phyloP scores from a whole-genome alignment of 2,797 vertebrate species.

The Cyprinodon diabolis region DNA sequence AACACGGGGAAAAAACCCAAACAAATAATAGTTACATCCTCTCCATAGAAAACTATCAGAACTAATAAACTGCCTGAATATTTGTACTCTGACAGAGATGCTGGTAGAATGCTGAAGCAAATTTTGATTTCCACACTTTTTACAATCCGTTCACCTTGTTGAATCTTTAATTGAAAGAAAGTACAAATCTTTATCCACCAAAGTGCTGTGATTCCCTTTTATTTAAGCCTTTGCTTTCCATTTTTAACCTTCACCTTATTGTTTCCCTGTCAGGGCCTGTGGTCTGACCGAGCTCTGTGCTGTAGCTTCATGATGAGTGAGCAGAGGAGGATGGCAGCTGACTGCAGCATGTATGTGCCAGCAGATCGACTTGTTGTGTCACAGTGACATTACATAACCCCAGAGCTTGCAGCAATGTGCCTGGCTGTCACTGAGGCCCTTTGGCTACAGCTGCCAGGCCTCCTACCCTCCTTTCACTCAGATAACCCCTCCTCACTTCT shows the following conservation, averaged over 20 bases:
- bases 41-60: background rate
- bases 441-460: conserved; percentile 48
- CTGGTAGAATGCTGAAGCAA: background rate
- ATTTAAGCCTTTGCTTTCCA: background rate
- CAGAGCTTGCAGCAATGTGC: conserved; percentile 46
- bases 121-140: background rate
- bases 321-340: conserved; percentile 31
- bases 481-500: conserved; percentile 24
- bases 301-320: conserved; percentile 26
- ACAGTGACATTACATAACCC: conserved; percentile 68
- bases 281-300: conserved; percentile 28
- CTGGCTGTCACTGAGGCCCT: conserved; percentile 41
- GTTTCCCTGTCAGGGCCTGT: background rate
- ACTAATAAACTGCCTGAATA: background rate
- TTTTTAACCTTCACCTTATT: conserved; percentile 12
- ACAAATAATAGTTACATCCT: background rate
- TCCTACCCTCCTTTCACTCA: conserved; percentile 31
- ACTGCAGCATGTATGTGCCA: conserved; percentile 44
- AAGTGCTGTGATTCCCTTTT: background rate
- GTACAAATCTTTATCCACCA: background rate
- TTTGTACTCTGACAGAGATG: too few species aligned
- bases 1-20: too few species aligned
- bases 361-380: conserved; percentile 47
- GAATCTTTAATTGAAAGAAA: background rate
- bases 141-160: background rate